phyloP scores from a whole-genome alignment of 2,888 invertebrate species.

The Trichogramma dendrolimi region DNA sequence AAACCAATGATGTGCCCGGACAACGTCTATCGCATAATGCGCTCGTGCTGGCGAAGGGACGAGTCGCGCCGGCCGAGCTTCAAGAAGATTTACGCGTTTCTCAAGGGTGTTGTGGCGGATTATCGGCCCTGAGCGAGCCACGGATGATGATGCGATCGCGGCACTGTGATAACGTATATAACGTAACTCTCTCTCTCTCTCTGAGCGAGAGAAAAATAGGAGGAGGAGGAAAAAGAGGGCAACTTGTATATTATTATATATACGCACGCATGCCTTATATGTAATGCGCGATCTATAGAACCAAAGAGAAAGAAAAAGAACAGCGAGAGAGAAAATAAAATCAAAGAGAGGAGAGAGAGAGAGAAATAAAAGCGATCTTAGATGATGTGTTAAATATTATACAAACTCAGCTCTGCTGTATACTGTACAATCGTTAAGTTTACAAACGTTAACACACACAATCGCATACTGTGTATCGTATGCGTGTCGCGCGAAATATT shows the following conservation, averaged over 20 bases:
- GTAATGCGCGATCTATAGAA: conserved; percentile 8
- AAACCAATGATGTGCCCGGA: conserved; percentile 72
- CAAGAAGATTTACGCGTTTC: conserved; percentile 65
- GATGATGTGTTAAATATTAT: conserved; percentile 11
- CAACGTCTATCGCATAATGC: conserved; percentile 72
- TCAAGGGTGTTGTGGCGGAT: conserved; percentile 62
- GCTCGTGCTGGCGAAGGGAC: conserved; percentile 65
- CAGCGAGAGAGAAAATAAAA: too few relatives aligned
- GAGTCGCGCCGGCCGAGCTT: conserved; percentile 60
- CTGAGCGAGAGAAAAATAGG: conserved; percentile 22
- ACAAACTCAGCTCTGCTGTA: conserved; percentile 25
- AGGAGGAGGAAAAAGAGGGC: conserved; percentile 16
- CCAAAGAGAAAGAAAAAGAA: background rate
- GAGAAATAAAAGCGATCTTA: too few relatives aligned
- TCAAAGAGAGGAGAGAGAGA: too few relatives aligned
- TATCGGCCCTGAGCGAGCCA: conserved; percentile 51
- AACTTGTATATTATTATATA: background rate
- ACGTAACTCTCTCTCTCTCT: conserved; percentile 2
- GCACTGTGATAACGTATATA: conserved; percentile 41
- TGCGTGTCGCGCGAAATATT: too few relatives aligned
- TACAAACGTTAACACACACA: conserved; percentile 8
- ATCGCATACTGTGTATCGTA: too few relatives aligned
- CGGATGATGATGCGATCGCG: conserved; percentile 31
- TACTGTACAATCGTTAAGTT: conserved; percentile 45
- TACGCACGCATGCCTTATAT: background rate